Conservation (phyloP, 1,140 invertebrate species). For the Marisa cornuarietis region DNA sequence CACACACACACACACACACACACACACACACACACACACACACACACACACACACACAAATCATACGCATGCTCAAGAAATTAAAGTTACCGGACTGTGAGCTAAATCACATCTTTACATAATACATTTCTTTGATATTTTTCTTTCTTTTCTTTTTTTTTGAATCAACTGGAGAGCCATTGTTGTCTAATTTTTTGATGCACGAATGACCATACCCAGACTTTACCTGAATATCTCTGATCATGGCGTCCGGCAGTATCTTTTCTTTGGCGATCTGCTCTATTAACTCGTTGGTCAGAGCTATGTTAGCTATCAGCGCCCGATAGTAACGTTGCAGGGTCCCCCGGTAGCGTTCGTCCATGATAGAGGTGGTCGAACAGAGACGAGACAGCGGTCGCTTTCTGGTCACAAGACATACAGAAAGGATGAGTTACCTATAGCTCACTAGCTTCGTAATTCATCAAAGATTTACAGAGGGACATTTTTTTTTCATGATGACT, state of each 20-base stretch:
- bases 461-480: no score
- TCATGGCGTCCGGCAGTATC: conserved; percentile 30
- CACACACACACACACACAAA: no score
- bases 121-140: no score
- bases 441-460: background rate
- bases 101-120: no score
- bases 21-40: background rate
- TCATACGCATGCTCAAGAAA: no score
- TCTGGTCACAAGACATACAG: background rate
- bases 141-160: no score
- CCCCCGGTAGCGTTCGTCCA: conserved; percentile 27
- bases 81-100: no score
- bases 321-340: conserved; percentile 24
- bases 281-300: conserved; percentile 27
- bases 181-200: no score
- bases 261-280: conserved; percentile 27
- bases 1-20: no score
- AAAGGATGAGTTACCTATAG: background rate
- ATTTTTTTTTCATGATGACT: no score
- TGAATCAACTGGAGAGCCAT: no score
- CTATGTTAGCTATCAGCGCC: conserved; percentile 28
- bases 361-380: conserved; percentile 11
- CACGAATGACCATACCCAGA: no score
- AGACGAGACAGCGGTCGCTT: background rate
- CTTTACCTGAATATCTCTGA: conserved; percentile 32